Evolutionary conservation across 2,888 invertebrate genomes (phyloP), one percentile per base, ranked within the genome.

Genomic region (Ditylenchus weischeri): DNA sequence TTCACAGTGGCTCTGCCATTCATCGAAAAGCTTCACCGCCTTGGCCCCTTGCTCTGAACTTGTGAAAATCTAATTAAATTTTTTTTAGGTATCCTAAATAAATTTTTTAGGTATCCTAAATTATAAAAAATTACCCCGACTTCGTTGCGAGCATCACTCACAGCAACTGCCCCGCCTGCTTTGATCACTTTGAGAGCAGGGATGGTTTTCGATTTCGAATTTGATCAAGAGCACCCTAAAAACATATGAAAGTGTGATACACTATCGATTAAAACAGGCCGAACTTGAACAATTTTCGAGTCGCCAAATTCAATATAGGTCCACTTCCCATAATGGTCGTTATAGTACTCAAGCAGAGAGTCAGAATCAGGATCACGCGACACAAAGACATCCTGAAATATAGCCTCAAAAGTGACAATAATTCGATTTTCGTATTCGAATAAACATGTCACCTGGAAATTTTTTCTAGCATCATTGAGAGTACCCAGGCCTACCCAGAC

Each of bases 101-200:
- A n/a, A n/a, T n/a, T n/a, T n/a, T n/a, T n/a, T n/a, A n/a, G 13
- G 8, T 8, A 13, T 8, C 43, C 8, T 6, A 10, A 10, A 43
- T 15, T 43, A 10, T 43, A 43, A 43, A n/a, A 43, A 43, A 29
- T 71, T 3, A 71, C 75, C 60, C 63, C 72, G 18, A 86, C 83
- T 64, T 86, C 85, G 58, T 83, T 84, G 23, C 86, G 79, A 15
- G 85, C 86, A 65, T 84, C 84, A 19, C 75, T 72, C 0, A 84
- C 83, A 35, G 86, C 79, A 18, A 85, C 76, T 35, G 83, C 82
- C 7, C 86, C 86, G 72, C 84, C 81, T 23, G 83, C 81, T 65
- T 83, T 84, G 29, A 86, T 76, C 15, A 86, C 79, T 50, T 84
- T 76, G 18, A 86, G 76, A 38, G 83, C 82, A 13, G 86, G 86